A percentile compares a stretch with the other conserved stretches of the same genome.
Conservation (phyloP, 2,113 vertebrate genomes). For the Notothenia coriiceps region DNA sequence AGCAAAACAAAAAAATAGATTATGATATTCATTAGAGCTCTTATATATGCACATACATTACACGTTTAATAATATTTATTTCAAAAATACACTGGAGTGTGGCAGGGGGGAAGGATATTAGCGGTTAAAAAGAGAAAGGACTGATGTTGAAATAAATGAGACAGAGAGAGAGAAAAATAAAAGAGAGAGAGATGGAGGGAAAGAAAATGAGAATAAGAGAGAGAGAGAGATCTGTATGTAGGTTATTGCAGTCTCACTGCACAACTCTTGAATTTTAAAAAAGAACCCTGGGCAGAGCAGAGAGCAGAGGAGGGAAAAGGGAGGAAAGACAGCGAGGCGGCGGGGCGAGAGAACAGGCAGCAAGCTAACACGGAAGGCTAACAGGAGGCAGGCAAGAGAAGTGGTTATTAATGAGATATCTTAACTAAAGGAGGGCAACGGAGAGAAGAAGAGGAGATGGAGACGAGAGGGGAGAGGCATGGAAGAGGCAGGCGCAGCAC, state of each 20-base stretch:
- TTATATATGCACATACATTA: constrained; percentile 58
- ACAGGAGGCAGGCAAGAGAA: constrained; percentile 67
- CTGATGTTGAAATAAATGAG: constrained; percentile 40
- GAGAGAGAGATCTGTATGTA: constrained; percentile 70
- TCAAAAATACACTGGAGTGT: constrained; percentile 42
- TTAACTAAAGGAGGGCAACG: constrained; percentile 66
- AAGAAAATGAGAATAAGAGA: constrained; percentile 41
- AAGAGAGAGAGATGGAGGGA: constrained; percentile 10
- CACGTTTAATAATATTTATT: constrained; percentile 53
- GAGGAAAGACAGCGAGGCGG: constrained; percentile 42
- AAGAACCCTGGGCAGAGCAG: constrained; percentile 77
- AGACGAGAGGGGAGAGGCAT: constrained; percentile 32
- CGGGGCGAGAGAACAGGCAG: constrained; percentile 52
- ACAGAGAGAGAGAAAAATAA: constrained; percentile 10
- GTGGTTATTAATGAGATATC: constrained; percentile 76
- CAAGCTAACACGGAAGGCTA: constrained; percentile 74
- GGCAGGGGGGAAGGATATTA: constrained; percentile 18
- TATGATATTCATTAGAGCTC: constrained; percentile 41
- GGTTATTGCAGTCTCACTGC: constrained; percentile 78
- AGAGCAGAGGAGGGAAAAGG: constrained; percentile 55
- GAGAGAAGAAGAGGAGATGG: constrained; percentile 41
- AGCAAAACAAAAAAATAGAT: neutral
- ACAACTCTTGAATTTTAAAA: constrained; percentile 80
- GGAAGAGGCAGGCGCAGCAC: constrained; percentile 18
- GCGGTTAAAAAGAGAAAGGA: constrained; percentile 24